Conservation (phyloP, 2,888 invertebrate genomes). For the Stramonita haemastoma region DNA sequence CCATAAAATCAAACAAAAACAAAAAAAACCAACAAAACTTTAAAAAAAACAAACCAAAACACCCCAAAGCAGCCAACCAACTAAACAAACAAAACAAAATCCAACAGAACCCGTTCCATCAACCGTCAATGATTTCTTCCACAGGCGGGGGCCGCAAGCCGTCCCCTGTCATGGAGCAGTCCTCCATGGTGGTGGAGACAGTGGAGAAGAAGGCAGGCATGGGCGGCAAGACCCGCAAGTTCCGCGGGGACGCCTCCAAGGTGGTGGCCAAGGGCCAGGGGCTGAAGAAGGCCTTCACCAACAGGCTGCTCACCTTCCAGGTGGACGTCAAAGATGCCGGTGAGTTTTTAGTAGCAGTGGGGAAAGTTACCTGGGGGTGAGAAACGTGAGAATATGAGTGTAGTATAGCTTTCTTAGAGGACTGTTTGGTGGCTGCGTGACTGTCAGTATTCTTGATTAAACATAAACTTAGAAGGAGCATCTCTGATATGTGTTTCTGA, state of each 20-base stretch:
- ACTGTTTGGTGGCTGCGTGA: too few species aligned
- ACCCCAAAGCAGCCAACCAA: too few species aligned
- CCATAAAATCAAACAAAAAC: background rate
- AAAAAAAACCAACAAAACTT: background rate
- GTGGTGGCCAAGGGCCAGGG: constrained; percentile 96
- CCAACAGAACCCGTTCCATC: background rate
- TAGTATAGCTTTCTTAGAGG: too few species aligned
- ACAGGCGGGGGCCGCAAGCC: constrained; percentile 72
- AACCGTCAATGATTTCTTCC: background rate
- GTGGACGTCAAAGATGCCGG: constrained; percentile 94
- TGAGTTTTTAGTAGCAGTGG: constrained; percentile 77
- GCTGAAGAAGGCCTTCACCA: constrained; percentile 94
- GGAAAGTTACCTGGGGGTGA: too few species aligned
- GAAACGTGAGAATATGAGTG: too few species aligned
- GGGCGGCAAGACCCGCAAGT: constrained; percentile 84
- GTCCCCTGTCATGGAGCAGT: constrained; percentile 84
- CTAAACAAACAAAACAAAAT: too few species aligned
- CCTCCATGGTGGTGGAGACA: constrained; percentile 94
- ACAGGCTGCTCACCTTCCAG: constrained; percentile 94
- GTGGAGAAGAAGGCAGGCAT: constrained; percentile 81
- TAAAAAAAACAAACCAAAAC: too few species aligned
- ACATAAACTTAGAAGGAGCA: too few species aligned
- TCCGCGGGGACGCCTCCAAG: constrained; percentile 95
- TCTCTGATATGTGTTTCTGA: too few species aligned
- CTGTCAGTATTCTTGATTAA: too few species aligned